A percentile compares a stretch with the other conserved stretches of the same genome.
Evolutionary conservation across 2,797 vertebrate genomes (phyloP).

Genomic region (Sarcoramphus papa): DNA sequence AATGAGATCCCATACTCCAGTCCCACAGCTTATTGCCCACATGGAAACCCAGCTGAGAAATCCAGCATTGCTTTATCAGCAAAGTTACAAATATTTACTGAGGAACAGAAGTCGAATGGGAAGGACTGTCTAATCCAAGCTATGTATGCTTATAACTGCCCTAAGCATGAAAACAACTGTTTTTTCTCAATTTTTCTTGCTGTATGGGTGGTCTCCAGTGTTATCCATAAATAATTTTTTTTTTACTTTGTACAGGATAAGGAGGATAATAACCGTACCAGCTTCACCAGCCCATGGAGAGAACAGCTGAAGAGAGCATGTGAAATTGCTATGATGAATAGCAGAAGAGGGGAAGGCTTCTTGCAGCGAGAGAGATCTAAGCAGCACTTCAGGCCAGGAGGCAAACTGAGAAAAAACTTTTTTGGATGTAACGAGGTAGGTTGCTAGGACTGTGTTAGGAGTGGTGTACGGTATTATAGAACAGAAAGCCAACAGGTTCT

Average conservation of each 20-base stretch:
- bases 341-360: conserved; percentile 7
- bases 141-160: not conserved
- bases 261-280: conserved; percentile 38
- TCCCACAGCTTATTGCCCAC: conserved; percentile 10
- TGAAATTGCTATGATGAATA: conserved; percentile 50
- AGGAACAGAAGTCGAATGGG: conserved; percentile 32
- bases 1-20: not conserved
- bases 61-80: conserved; percentile 23
- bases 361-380: not conserved
- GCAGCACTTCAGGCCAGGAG: not conserved
- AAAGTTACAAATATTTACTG: conserved; percentile 47
- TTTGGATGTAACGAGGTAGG: not conserved
- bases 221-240: conserved; percentile 34
- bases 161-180: conserved; percentile 32
- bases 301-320: conserved; percentile 65
- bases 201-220: conserved; percentile 46
- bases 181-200: conserved; percentile 31
- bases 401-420: not conserved
- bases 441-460: not conserved
- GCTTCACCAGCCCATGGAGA: conserved; percentile 18
- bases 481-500: not conserved
- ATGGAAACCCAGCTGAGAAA: conserved; percentile 21
- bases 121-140: conserved; percentile 18
- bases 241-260: conserved; percentile 11
- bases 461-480: not conserved